Percentiles rank a stretch among this genome's conserved stretches.
phyloP scores from a whole-genome alignment of 1,140 invertebrate species.

The Oryctes rhinoceros region DNA sequence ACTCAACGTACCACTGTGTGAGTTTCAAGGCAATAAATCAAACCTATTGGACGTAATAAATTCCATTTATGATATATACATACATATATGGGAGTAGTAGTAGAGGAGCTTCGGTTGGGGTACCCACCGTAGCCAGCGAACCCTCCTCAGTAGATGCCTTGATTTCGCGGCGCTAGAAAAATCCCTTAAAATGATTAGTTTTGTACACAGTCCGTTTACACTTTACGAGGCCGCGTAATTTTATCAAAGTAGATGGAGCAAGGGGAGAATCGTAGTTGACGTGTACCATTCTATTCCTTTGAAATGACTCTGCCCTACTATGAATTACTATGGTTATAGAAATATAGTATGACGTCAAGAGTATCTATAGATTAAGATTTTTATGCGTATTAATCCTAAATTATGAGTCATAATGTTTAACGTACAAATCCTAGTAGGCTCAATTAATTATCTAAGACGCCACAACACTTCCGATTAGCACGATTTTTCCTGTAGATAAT shows the following conservation, averaged over 20 bases:
- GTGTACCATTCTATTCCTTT: too few relatives aligned
- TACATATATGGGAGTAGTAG: constrained; percentile 1
- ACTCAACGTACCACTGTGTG: neutral
- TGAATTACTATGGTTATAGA: too few relatives aligned
- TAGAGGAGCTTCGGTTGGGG: neutral
- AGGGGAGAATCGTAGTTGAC: neutral
- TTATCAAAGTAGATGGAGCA: constrained; percentile 3
- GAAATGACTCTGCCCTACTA: too few relatives aligned
- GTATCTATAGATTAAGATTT: too few relatives aligned
- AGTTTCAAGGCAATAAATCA: constrained; percentile 24
- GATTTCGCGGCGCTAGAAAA: constrained; percentile 20
- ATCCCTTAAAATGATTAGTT: constrained; percentile 40
- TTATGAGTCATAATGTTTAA: too few relatives aligned
- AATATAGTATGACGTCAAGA: too few relatives aligned
- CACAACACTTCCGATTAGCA: too few relatives aligned
- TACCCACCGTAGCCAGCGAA: neutral
- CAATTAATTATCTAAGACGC: too few relatives aligned
- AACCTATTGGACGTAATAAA: constrained; percentile 36
- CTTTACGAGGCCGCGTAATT: constrained; percentile 30
- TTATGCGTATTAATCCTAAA: too few relatives aligned
- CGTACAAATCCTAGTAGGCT: too few relatives aligned
- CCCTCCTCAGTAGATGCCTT: neutral
- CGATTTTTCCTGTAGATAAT: too few relatives aligned
- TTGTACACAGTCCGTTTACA: constrained; percentile 34
- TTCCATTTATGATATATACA: constrained; percentile 36